phyloP scores from a whole-genome alignment of 1,140 invertebrate species.

The Drosophila varians region DNA sequence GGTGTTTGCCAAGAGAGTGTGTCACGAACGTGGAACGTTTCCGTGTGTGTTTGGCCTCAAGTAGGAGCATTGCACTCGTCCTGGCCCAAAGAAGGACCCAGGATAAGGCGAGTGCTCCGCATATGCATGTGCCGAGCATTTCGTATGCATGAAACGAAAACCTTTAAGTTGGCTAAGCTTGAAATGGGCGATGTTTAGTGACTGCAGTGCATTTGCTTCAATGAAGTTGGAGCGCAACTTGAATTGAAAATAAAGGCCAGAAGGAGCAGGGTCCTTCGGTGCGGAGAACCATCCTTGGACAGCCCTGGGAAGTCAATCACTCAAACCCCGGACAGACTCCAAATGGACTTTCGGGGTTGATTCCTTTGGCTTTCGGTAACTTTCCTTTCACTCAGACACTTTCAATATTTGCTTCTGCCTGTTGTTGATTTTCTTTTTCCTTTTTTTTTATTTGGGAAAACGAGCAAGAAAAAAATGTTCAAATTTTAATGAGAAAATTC shows the following conservation, averaged over 20 bases:
- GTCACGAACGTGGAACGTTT: slow-evolving; percentile 49
- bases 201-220: slow-evolving; percentile 64
- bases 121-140: slow-evolving; percentile 47
- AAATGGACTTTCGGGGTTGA: slow-evolving; percentile 59
- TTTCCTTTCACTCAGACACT: slow-evolving; percentile 68
- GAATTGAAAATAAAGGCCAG: slow-evolving; percentile 40
- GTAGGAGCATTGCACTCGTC: slow-evolving; percentile 76
- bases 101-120: slow-evolving; percentile 31
- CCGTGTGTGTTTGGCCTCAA: slow-evolving; percentile 41
- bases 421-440: slow-evolving; percentile 67
- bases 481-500: slow-evolving; percentile 79
- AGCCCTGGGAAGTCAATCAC: slow-evolving; percentile 68
- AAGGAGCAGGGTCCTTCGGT: neutral
- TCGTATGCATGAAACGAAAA: slow-evolving; percentile 70
- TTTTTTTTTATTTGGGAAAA: slow-evolving; percentile 55
- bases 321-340: slow-evolving; percentile 46
- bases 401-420: slow-evolving; percentile 71
- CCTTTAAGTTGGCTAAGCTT: slow-evolving; percentile 65
- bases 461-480: slow-evolving; percentile 35
- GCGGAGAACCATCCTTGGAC: slow-evolving; percentile 9
- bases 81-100: slow-evolving; percentile 43
- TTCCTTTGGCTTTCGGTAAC: slow-evolving; percentile 42
- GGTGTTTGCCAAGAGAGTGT: slow-evolving; percentile 57
- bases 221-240: slow-evolving; percentile 63
- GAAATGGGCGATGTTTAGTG: slow-evolving; percentile 45